Evolutionary conservation across 1,140 invertebrate species (phyloP), one percentile per base, ranked within the genome.

Genomic region (Diachasmimorpha longicaudata): DNA sequence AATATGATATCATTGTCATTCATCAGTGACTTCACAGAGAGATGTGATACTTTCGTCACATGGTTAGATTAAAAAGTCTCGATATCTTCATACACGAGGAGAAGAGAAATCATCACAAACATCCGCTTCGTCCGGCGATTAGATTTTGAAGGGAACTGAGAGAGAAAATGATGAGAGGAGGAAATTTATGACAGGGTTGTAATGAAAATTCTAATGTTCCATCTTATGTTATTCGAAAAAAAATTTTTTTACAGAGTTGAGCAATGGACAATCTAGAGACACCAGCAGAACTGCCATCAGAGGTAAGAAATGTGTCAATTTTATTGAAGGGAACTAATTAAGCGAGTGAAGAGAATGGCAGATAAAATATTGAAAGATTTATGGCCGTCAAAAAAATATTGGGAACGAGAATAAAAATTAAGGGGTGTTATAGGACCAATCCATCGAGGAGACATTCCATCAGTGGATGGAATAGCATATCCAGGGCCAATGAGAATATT

Each of bases 401-500:
- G 14, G 11, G n/a, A 52, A 31, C 69, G 74, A 0, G 31, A 71
- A 70, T 70, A 74, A 70, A 73, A 77, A 79, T 79, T 67, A 75
- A 68, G 74, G 77, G 77, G 71, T 83, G 71, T 85, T 83, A 42
- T 84, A 85, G 83, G 80, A 70, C 72, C 79, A 67, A 52, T 81
- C 42, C 84, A 81, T 46, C 78, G 82, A 75, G 84, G 83, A 66
- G 82, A 85, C 79, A 83, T 83, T 73, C 79, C 79, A 77, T 78
- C 80, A 42, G 70, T 68, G 71, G 82, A 85, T 52, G 78, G 79
- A 74, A 77, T 63, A 11, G 72, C 79, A 66, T 79, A 76, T 80
- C 76, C 82, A 75, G 79, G 84, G 78, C 79, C 80, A 72, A 76
- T 76, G 74, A 25, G 74, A 74, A 80, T 66, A 70, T 37, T 78